A percentile compares a stretch with the other conserved stretches of the same genome.
These are phyloP conservation scores for Ashinkailepas kermadecensis DNA, from an alignment of 2,888 invertebrate genomes.

Conservation along the genomic window DNA sequence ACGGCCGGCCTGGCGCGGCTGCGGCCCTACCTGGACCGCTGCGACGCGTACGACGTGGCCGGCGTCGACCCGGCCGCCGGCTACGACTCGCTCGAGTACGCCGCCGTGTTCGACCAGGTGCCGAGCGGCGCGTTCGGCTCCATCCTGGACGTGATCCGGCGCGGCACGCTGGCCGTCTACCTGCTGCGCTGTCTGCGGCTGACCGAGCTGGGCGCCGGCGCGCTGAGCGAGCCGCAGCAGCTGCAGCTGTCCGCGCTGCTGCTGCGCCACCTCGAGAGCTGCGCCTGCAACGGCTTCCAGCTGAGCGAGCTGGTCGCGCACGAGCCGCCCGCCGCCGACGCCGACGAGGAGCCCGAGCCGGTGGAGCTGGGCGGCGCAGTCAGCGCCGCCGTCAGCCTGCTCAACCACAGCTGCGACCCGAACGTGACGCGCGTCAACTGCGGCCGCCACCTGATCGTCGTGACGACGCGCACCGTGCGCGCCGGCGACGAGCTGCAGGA, in stretches of 20 bases:
- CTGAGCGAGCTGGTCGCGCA: constrained; percentile 39
- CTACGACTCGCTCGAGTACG: constrained; percentile 31
- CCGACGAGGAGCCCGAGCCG: constrained; percentile 36
- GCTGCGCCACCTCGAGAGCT: constrained; percentile 44
- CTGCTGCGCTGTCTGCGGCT: constrained; percentile 42
- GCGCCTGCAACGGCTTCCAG: constrained; percentile 48
- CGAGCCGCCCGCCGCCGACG: constrained; percentile 32
- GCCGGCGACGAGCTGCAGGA: constrained; percentile 44
- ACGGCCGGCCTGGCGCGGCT: not conserved
- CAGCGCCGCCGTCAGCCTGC: constrained; percentile 45
- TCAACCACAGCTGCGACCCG: constrained; percentile 47
- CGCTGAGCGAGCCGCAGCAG: constrained; percentile 31
- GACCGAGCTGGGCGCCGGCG: constrained; percentile 34
- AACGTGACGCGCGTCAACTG: constrained; percentile 44
- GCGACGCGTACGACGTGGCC: not conserved
- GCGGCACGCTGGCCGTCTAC: constrained; percentile 43
- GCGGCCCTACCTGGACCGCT: not conserved
- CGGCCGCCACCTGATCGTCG: constrained; percentile 37
- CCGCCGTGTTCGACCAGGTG: constrained; percentile 29
- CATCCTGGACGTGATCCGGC: constrained; percentile 40
- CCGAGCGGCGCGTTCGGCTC: constrained; percentile 28
- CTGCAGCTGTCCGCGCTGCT: constrained; percentile 39
- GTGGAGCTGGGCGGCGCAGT: constrained; percentile 43
- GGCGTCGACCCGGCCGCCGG: constrained; percentile 28
- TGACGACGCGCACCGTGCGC: constrained; percentile 31